These are phyloP conservation scores for Hyaena hyaena DNA, from an alignment of 2,113 vertebrate species.

Conservation along the genomic window DNA sequence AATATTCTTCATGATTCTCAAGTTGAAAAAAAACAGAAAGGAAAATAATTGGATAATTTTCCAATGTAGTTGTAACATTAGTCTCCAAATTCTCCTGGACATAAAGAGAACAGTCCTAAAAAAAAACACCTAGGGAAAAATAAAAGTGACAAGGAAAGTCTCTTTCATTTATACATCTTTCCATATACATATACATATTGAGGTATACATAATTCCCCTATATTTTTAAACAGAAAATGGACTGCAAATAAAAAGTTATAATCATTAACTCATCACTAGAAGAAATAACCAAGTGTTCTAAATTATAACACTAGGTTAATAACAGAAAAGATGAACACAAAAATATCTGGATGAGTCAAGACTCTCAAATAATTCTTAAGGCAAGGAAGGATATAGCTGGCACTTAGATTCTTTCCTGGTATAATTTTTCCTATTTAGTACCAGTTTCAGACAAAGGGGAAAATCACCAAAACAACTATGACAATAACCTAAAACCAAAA, in stretches of 20 bases:
- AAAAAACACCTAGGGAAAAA: background rate
- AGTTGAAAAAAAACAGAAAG: background rate
- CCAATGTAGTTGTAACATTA: background rate
- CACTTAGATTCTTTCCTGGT: background rate
- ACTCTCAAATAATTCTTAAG: background rate
- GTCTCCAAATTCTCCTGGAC: background rate
- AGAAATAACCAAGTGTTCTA: background rate
- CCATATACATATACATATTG: background rate
- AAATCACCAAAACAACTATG: background rate
- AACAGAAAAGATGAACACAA: background rate
- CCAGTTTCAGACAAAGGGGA: background rate
- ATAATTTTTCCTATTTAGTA: background rate
- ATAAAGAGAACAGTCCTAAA: background rate
- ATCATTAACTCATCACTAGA: background rate
- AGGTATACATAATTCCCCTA: background rate
- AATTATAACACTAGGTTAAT: background rate
- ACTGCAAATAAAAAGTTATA: background rate
- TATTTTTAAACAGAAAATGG: background rate
- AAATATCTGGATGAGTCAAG: background rate
- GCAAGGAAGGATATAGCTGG: background rate
- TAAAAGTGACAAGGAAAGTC: background rate
- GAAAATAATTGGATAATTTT: background rate
- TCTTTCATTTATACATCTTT: background rate
- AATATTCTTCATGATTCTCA: background rate
- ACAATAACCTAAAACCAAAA: background rate